phyloP scores from a whole-genome alignment of 2,113 vertebrate genomes.

The Pipa parva region DNA sequence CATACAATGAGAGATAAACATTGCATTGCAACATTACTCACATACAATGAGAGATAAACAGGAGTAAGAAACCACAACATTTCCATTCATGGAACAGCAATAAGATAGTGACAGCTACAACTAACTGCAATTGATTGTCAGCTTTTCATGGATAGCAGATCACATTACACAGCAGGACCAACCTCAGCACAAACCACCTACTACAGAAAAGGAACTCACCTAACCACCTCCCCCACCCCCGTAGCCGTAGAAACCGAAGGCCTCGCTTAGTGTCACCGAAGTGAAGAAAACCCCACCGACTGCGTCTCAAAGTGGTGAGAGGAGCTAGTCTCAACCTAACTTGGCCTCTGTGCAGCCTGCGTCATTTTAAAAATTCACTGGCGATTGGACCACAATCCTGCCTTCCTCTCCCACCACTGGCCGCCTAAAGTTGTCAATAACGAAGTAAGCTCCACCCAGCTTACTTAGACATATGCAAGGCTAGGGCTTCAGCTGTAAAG shows the following conservation, averaged over 20 bases:
- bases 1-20: too few species aligned
- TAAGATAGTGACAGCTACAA: too few species aligned
- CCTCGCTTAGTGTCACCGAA: not conserved
- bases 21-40: too few species aligned
- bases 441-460: too few species aligned
- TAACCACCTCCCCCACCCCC: constrained; percentile 22
- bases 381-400: not conserved
- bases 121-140: too few species aligned
- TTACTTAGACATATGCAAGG: not conserved
- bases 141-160: too few species aligned
- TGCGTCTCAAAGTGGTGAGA: not conserved
- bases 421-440: not conserved
- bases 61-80: too few species aligned
- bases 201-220: too few species aligned
- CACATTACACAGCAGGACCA: too few species aligned
- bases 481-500: not conserved
- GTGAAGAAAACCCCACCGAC: not conserved
- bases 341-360: not conserved
- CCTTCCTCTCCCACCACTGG: not conserved
- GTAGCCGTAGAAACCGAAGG: not conserved
- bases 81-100: too few species aligned
- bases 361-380: not conserved
- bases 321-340: constrained; percentile 7
- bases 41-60: too few species aligned
- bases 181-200: too few species aligned